A percentile compares a stretch with the other conserved stretches of the same genome.
phyloP scores from a whole-genome alignment of 2,888 invertebrate genomes.

The Linhomoeus sp. region DNA sequence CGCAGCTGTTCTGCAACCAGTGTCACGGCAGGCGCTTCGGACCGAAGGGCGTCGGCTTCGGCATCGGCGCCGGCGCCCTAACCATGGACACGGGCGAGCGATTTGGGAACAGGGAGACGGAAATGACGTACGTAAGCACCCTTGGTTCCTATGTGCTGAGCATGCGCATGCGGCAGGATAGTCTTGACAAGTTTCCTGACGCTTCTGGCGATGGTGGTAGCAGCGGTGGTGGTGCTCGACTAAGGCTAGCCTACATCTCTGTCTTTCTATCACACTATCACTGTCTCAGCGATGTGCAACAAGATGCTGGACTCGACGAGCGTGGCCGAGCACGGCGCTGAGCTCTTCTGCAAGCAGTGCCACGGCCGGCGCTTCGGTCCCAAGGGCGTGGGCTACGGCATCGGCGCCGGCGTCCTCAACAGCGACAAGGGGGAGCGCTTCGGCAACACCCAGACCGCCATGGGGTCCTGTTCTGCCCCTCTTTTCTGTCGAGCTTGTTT shows the following conservation, averaged over 20 bases:
- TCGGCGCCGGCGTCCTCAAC: conserved; percentile 86
- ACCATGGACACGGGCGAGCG: conserved; percentile 88
- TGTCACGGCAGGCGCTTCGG: conserved; percentile 95
- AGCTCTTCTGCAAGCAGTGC: conserved; percentile 76
- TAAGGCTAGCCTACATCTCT: too few species aligned
- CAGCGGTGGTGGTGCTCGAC: too few species aligned
- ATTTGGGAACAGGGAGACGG: conserved; percentile 39
- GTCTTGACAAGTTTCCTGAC: too few species aligned
- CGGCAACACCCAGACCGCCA: conserved; percentile 28
- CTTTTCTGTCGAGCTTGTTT: too few species aligned
- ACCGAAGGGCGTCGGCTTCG: too few species aligned
- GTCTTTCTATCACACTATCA: too few species aligned
- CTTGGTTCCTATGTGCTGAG: too few species aligned
- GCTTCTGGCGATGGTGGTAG: too few species aligned
- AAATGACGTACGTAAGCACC: conserved; percentile 27
- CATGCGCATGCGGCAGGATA: too few species aligned
- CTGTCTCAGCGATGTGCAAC: conserved; percentile 36
- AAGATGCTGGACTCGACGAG: conserved; percentile 85
- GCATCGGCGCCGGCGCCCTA: conserved; percentile 87
- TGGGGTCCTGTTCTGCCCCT: too few species aligned
- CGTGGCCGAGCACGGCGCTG: conserved; percentile 73
- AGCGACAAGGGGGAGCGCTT: conserved; percentile 85
- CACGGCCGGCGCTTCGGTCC: conserved; percentile 91
- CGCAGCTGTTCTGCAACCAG: conserved; percentile 74
- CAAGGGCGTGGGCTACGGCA: conserved; percentile 91